These are phyloP conservation scores for Pogonognathellus flavescens DNA, from an alignment of 1,140 invertebrate species.

Conservation along the genomic window DNA sequence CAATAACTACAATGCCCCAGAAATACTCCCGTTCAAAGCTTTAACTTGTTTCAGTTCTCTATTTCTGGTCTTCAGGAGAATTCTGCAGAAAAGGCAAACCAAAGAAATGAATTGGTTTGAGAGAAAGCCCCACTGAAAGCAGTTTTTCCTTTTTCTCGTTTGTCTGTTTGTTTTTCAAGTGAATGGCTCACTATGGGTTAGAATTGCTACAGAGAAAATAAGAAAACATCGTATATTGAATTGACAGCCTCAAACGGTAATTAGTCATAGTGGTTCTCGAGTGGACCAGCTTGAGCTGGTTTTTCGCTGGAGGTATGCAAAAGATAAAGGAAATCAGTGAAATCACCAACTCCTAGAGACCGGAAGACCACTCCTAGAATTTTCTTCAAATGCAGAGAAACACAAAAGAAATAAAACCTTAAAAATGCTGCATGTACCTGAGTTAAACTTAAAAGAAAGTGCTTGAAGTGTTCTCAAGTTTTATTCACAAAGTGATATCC, in stretches of 20 bases:
- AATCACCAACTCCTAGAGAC: too few relatives aligned
- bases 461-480: too few relatives aligned
- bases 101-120: background rate
- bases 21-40: constrained; percentile 8
- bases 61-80: background rate
- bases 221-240: background rate
- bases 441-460: too few relatives aligned
- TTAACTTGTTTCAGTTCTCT: too few relatives aligned
- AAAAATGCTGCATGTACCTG: too few relatives aligned
- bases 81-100: background rate
- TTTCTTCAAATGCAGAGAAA: too few relatives aligned
- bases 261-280: background rate
- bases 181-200: background rate
- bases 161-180: constrained; percentile 12
- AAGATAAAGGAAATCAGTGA: too few relatives aligned
- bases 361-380: too few relatives aligned
- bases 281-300: too few relatives aligned
- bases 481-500: too few relatives aligned
- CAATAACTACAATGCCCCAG: background rate
- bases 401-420: too few relatives aligned
- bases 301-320: too few relatives aligned
- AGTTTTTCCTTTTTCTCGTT: background rate
- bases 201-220: background rate
- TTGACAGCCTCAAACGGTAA: constrained; percentile 20
- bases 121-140: background rate